Base-by-base conservation (phyloP, 2,797 vertebrate species). In the Momotus momota region DNA sequence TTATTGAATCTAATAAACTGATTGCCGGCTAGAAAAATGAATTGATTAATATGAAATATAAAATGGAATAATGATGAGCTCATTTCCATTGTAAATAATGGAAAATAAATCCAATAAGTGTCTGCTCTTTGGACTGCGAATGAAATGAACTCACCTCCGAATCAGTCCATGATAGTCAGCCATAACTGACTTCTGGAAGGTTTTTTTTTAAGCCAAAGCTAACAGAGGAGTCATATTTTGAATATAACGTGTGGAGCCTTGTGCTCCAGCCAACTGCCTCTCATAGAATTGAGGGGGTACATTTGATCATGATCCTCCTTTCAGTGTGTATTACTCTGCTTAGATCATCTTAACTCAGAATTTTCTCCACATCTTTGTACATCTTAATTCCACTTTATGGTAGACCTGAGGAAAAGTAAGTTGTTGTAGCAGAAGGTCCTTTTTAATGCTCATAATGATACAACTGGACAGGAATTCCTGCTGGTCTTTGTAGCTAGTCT, bases 1-100 rank as follows among this genome's bases (percentile, higher is more conserved):
- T 90, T 94, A 92, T 80, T 95, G 80, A 86, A 93, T 84, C 66
- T 90, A 94, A 96, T 95, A 94, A 90, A 88, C 86, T 86, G 51
- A 95, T 94, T 88, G 70, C 91, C 82, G 86, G 93, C 70, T 94
- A 27, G 12, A 96, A 81, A 94, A 94, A 90, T 64, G 22, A 84
- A 90, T 70, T 91, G 55, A 94, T 88, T 79, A 95, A 92, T 84
- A 65, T 14, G 48, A 94, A 84, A 93, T 79, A 17, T 57, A 81
- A 90, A 93, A 95, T 27, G 73, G 89, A 96, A 95, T 95, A 62
- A 60, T 46, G 77, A 94, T 92, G 73, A 94, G 55, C 55, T 94
- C 55, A 88, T 94, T 97, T 96, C 82, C 89, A 86, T 80, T 81
- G 80, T 93, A 97, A 93, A 86, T 90, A 93, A 81, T 46, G 55